Evolutionary conservation across 2,888 invertebrate species (phyloP).

Genomic region (Scelioninae gen. 2): DNA sequence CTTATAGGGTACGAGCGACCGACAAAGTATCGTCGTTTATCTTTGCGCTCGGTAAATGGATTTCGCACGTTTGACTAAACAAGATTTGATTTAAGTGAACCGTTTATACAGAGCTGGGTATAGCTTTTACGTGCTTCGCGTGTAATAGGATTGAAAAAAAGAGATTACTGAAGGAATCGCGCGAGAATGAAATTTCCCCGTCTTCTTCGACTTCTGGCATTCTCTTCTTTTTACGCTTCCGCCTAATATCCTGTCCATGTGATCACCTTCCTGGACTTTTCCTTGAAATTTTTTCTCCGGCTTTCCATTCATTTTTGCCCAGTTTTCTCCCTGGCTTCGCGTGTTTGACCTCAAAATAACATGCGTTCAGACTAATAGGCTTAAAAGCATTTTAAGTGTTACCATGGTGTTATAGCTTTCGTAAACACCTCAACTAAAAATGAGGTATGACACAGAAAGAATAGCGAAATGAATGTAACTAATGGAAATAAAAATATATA

Average conservation of each 20-base stretch:
- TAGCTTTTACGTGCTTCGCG: slow-evolving; percentile 52
- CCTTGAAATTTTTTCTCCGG: slow-evolving; percentile 1
- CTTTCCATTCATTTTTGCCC: slow-evolving; percentile 13
- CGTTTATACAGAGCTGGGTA: slow-evolving; percentile 48
- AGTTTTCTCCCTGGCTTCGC: slow-evolving; percentile 29
- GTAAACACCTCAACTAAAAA: slow-evolving; percentile 50
- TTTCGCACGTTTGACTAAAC: slow-evolving; percentile 54
- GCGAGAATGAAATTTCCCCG: slow-evolving; percentile 54
- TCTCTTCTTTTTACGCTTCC: slow-evolving; percentile 17
- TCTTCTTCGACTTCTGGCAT: slow-evolving; percentile 46
- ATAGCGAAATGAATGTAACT: slow-evolving; percentile 34
- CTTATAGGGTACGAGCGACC: slow-evolving; percentile 22
- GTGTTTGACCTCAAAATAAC: slow-evolving; percentile 47
- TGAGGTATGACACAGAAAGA: slow-evolving; percentile 50
- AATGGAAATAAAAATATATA: slow-evolving; percentile 24
- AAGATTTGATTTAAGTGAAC: slow-evolving; percentile 56
- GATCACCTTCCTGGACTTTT: slow-evolving; percentile 3
- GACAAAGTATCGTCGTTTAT: slow-evolving; percentile 48
- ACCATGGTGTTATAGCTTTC: slow-evolving; percentile 44
- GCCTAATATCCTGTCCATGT: slow-evolving; percentile 17
- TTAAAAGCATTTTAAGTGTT: slow-evolving; percentile 71
- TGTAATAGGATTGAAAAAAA: slow-evolving; percentile 57
- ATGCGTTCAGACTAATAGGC: slow-evolving; percentile 71
- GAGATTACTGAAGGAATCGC: slow-evolving; percentile 53
- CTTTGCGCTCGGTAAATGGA: slow-evolving; percentile 50